These are phyloP conservation scores for Seira musarum DNA, from an alignment of 2,888 invertebrate genomes.

Conservation along the genomic window DNA sequence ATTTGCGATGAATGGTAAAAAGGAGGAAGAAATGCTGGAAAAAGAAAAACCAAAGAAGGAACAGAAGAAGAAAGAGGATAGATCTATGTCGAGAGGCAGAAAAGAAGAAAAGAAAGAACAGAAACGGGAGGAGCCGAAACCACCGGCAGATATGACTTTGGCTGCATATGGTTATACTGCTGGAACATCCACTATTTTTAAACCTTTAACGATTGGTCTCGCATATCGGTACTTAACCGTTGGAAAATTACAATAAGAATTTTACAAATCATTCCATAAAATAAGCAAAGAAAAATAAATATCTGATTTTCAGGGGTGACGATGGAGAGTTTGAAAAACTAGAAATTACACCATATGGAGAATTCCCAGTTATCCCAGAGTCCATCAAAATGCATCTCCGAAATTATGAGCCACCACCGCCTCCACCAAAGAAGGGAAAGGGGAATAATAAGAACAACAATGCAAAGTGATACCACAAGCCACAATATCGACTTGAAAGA, in stretches of 20 bases:
- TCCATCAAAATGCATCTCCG: constrained; percentile 49
- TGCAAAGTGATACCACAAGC: neutral
- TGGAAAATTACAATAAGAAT: too few relatives aligned
- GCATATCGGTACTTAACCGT: constrained; percentile 30
- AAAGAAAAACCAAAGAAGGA: constrained; percentile 45
- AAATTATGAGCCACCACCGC: constrained; percentile 54
- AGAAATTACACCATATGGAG: constrained; percentile 45
- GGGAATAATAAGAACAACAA: constrained; percentile 18
- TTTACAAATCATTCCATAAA: too few relatives aligned
- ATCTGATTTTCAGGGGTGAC: constrained; percentile 20
- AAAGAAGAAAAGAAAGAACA: constrained; percentile 2
- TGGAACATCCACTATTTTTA: constrained; percentile 35
- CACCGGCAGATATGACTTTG: constrained; percentile 33
- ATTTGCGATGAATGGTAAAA: constrained; percentile 32
- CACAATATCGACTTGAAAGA: too few relatives aligned
- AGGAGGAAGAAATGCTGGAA: constrained; percentile 52
- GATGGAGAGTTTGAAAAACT: constrained; percentile 51
- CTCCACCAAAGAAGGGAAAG: constrained; percentile 32
- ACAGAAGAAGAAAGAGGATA: constrained; percentile 29
- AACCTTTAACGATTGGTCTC: constrained; percentile 43
- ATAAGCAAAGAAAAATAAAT: neutral
- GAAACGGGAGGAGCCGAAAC: constrained; percentile 22
- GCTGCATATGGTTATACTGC: constrained; percentile 41
- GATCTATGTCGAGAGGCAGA: constrained; percentile 11
- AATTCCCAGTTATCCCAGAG: constrained; percentile 55